Percentiles rank a stretch among this genome's conserved stretches.
These are phyloP conservation scores for Rotaria macrura DNA, from an alignment of 2,888 invertebrate genomes.

Conservation along the genomic window DNA sequence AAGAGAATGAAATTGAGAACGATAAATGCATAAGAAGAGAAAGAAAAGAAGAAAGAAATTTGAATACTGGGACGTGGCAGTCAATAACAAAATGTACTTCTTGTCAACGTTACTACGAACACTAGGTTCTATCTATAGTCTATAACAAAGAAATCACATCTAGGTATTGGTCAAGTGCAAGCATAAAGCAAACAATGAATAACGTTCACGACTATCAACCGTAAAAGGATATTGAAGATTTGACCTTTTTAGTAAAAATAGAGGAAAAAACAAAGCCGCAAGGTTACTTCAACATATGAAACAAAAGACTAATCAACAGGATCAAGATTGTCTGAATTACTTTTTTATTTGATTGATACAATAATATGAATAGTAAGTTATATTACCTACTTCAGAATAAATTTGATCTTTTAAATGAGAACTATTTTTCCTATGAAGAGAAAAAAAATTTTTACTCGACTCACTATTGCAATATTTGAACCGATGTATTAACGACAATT, in stretches of 20 bases:
- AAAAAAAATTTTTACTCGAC: too few relatives aligned
- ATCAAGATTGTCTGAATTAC: neutral
- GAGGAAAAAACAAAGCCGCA: neutral
- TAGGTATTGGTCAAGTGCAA: neutral
- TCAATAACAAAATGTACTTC: neutral
- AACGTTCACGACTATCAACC: neutral
- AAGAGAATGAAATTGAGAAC: neutral
- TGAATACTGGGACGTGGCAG: neutral
- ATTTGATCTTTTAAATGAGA: neutral
- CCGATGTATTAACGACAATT: neutral
- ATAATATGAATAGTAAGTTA: neutral
- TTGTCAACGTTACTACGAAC: neutral
- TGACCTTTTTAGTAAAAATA: neutral
- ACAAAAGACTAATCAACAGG: neutral
- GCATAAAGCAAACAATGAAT: neutral
- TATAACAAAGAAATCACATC: neutral
- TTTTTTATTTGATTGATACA: neutral
- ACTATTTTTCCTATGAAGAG: too few relatives aligned
- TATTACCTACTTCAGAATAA: neutral
- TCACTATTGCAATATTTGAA: neutral
- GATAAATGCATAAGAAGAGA: neutral
- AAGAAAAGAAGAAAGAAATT: neutral
- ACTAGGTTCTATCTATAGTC: neutral
- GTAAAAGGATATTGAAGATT: neutral
- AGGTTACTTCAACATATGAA: neutral